These are phyloP conservation scores for Microplitis demolitor DNA, from an alignment of 1,140 invertebrate species.

Conservation along the genomic window DNA sequence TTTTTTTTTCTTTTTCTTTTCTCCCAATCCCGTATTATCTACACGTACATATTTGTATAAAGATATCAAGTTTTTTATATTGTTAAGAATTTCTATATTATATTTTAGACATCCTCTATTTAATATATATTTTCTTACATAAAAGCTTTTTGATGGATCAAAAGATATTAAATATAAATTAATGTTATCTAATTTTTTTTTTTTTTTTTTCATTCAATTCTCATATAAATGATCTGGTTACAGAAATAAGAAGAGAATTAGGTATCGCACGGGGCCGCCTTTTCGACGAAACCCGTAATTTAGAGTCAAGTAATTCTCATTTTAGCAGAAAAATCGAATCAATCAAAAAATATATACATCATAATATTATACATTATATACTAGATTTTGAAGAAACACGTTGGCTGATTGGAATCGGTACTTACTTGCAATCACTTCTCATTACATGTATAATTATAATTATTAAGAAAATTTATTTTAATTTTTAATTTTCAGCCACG, in stretches of 20 bases:
- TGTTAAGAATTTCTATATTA: no score
- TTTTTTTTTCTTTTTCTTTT: no score
- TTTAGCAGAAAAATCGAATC: constrained; percentile 52
- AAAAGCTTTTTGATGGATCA: background rate
- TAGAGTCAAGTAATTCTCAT: constrained; percentile 52
- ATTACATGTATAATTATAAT: no score
- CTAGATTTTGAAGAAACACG: constrained; percentile 50
- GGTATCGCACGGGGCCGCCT: constrained; percentile 48
- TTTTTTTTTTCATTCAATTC: background rate
- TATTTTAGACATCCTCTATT: no score
- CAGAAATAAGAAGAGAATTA: constrained; percentile 56
- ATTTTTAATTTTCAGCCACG: constrained; percentile 17
- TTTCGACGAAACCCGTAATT: constrained; percentile 50
- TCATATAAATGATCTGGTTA: constrained; percentile 3
- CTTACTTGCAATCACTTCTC: no score
- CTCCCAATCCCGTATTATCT: no score
- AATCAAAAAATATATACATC: constrained; percentile 40
- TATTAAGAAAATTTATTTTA: background rate
- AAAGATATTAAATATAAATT: background rate
- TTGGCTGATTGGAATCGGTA: constrained; percentile 57
- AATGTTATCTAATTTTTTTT: constrained; percentile 12
- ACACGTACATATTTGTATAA: no score
- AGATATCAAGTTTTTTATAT: no score
- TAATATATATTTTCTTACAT: background rate
- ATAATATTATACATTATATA: constrained; percentile 46